A percentile compares a stretch with the other conserved stretches of the same genome.
These are phyloP conservation scores for Neria commutata DNA, from an alignment of 2,888 invertebrate genomes.

Conservation along the genomic window DNA sequence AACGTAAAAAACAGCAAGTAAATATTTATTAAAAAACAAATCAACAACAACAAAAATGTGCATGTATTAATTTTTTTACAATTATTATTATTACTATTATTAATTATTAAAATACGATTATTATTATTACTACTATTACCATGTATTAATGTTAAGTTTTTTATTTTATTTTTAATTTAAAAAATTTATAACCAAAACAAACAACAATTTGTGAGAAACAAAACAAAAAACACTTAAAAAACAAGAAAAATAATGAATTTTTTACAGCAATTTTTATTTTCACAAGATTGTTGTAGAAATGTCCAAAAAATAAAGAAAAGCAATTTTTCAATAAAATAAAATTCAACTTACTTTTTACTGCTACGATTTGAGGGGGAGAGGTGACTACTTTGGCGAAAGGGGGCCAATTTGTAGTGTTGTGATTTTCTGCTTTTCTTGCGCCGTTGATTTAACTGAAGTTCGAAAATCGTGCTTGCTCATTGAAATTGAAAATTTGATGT, in stretches of 20 bases:
- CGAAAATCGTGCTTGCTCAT: no score
- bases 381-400: no score
- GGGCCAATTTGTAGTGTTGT: no score
- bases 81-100: conserved; percentile 33
- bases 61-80: conserved; percentile 48
- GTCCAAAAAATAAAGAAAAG: conserved; percentile 22
- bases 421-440: no score
- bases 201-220: conserved; percentile 33
- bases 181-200: conserved; percentile 49
- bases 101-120: conserved; percentile 35
- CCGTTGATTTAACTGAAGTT: no score
- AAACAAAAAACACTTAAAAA: conserved; percentile 36
- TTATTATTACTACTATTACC: conserved; percentile 34
- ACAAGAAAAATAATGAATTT: no score
- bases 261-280: no score
- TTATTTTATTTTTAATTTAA: conserved; percentile 38
- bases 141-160: conserved; percentile 53
- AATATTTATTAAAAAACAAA: conserved; percentile 4
- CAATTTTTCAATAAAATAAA: no score
- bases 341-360: no score
- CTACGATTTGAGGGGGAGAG: no score
- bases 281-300: conserved; percentile 35
- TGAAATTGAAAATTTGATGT: no score
- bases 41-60: conserved; percentile 37
- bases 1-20: no score